A percentile compares a stretch with the other conserved stretches of the same genome.
These are phyloP conservation scores for Leucophora obtusa DNA, from an alignment of 2,888 invertebrate genomes.

Conservation along the genomic window DNA sequence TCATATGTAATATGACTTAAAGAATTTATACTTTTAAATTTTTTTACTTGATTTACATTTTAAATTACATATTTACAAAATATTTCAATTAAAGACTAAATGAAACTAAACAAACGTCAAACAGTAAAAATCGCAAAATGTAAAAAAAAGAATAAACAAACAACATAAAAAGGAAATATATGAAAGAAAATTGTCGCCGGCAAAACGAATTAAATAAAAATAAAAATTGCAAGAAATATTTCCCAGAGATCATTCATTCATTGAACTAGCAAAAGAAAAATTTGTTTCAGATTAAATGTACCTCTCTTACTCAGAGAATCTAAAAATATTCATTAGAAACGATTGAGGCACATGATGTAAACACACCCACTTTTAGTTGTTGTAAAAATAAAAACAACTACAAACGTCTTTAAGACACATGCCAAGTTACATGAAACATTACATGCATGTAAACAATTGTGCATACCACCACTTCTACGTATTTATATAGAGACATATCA, in stretches of 20 bases:
- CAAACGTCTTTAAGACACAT: constrained; percentile 16
- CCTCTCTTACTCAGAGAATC: constrained; percentile 27
- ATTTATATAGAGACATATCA: not conserved
- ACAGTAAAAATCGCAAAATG: constrained; percentile 31
- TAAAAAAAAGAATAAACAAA: constrained; percentile 10
- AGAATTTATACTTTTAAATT: constrained; percentile 18
- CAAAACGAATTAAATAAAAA: constrained; percentile 1
- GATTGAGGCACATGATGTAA: constrained; percentile 35
- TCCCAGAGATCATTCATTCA: constrained; percentile 37
- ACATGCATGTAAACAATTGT: not conserved
- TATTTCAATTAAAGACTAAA: constrained; percentile 63
- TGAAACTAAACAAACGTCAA: constrained; percentile 52
- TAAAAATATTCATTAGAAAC: constrained; percentile 21
- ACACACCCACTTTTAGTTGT: constrained; percentile 58
- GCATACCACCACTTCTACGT: not conserved
- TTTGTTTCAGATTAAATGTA: not conserved
- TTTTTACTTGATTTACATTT: constrained; percentile 50
- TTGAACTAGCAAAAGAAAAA: not conserved
- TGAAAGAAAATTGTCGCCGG: constrained; percentile 57
- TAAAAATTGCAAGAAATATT: constrained; percentile 5
- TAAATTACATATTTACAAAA: constrained; percentile 60
- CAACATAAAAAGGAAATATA: constrained; percentile 3
- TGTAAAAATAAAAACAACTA: constrained; percentile 8
- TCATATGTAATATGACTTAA: not conserved
- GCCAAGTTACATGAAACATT: not conserved